These are phyloP conservation scores for Chelon labrosus DNA, from an alignment of 2,797 vertebrate genomes.

Conservation along the genomic window DNA sequence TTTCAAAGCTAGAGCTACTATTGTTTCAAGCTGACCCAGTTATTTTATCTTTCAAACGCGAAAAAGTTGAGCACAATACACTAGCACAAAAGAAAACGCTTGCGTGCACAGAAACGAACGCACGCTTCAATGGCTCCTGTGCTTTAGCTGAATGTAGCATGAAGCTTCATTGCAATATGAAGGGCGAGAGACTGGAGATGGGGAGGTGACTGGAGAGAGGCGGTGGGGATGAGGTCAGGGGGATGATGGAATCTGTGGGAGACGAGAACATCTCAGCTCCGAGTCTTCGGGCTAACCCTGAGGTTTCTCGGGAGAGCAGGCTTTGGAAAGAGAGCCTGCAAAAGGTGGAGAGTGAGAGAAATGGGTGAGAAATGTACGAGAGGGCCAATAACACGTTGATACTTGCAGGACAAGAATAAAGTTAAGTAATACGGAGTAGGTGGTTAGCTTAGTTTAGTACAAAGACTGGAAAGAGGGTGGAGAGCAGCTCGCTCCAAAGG, in stretches of 20 bases:
- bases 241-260: conserved; percentile 26
- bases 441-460: conserved; percentile 13
- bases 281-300: conserved; percentile 22
- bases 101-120: conserved; percentile 40
- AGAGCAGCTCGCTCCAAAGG: conserved; percentile 8
- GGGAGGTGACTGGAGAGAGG: conserved; percentile 12
- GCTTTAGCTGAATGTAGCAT: conserved; percentile 42
- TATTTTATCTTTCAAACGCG: conserved; percentile 56
- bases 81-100: conserved; percentile 13
- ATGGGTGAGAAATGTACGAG: neutral
- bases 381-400: neutral
- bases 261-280: conserved; percentile 11
- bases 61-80: conserved; percentile 46
- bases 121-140: conserved; percentile 4
- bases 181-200: conserved; percentile 16
- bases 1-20: conserved; percentile 53
- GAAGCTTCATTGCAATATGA: conserved; percentile 31
- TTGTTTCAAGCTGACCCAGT: conserved; percentile 58
- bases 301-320: conserved; percentile 18
- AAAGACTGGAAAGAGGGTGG: neutral
- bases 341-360: neutral
- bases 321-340: conserved; percentile 20
- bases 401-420: neutral
- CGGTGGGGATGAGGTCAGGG: conserved; percentile 38
- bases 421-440: neutral